Percentiles rank a stretch among this genome's conserved stretches.
Conservation (phyloP, 2,888 invertebrate genomes). For the Melinopterus prodromus region DNA sequence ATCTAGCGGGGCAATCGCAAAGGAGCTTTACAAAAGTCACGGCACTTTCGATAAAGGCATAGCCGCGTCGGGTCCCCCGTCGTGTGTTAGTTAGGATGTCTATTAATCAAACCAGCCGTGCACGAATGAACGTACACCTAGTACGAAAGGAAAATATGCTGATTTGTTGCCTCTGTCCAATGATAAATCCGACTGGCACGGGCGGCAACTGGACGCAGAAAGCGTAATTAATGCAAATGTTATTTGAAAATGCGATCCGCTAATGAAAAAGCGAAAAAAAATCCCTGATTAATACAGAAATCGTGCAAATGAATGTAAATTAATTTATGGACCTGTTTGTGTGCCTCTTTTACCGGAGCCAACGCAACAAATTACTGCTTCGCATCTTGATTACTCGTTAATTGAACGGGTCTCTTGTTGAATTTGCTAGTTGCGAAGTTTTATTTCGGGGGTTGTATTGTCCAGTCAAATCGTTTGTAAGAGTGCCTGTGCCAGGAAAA, state of each 20-base stretch:
- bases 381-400: not conserved
- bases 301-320: slow-evolving; percentile 4
- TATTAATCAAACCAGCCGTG: not conserved
- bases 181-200: not conserved
- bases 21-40: not conserved
- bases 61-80: not conserved
- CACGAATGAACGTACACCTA: not conserved
- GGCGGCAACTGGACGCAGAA: not conserved
- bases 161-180: not conserved
- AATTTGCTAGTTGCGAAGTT: not conserved
- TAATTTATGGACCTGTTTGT: not conserved
- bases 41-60: not conserved
- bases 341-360: not conserved
- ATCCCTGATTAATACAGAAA: not conserved
- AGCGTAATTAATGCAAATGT: not conserved
- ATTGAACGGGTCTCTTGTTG: not conserved
- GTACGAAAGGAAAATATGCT: not conserved
- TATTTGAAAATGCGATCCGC: not conserved
- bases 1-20: too few relatives aligned
- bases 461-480: too few relatives aligned
- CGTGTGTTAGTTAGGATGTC: not conserved
- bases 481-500: too few relatives aligned
- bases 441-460: not conserved
- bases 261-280: not conserved
- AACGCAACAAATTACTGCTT: not conserved